A percentile compares a stretch with the other conserved stretches of the same genome.
Evolutionary conservation across 1,140 invertebrate species (phyloP).

Genomic region (Procambarus clarkii): DNA sequence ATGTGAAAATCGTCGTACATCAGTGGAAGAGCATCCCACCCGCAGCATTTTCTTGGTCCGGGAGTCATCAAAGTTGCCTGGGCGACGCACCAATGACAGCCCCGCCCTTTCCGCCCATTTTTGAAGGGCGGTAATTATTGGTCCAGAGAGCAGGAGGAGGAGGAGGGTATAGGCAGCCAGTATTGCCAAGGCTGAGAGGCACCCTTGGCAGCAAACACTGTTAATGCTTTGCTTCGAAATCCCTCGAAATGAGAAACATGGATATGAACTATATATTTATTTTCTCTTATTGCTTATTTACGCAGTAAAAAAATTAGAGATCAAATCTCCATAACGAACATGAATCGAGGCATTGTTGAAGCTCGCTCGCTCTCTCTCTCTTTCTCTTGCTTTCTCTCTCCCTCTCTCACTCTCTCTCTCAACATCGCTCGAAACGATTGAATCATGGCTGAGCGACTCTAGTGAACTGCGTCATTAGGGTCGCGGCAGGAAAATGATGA

Average conservation of each 20-base stretch:
- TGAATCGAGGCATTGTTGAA: slow-evolving; percentile 37
- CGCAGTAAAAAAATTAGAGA: slow-evolving; percentile 26
- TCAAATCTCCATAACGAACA: slow-evolving; percentile 54
- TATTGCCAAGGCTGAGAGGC: not conserved
- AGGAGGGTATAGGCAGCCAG: slow-evolving; percentile 41
- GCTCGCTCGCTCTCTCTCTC: slow-evolving; percentile 22
- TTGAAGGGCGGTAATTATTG: slow-evolving; percentile 57
- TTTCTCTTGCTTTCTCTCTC: not conserved
- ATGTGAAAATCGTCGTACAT: slow-evolving; percentile 30
- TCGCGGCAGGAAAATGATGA: slow-evolving; percentile 53
- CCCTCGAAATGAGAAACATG: slow-evolving; percentile 48
- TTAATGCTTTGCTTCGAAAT: not conserved
- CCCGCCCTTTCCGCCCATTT: slow-evolving; percentile 51
- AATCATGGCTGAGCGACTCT: slow-evolving; percentile 53
- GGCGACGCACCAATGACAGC: slow-evolving; percentile 58
- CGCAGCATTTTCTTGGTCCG: slow-evolving; percentile 50
- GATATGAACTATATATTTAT: slow-evolving; percentile 44
- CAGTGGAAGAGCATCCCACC: not conserved
- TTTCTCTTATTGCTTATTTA: slow-evolving; percentile 52
- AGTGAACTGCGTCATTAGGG: slow-evolving; percentile 53
- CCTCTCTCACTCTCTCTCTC: slow-evolving; percentile 22
- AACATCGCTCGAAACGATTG: slow-evolving; percentile 34
- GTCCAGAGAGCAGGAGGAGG: slow-evolving; percentile 24
- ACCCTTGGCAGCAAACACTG: not conserved
- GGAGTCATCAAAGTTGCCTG: slow-evolving; percentile 41